phyloP scores from a whole-genome alignment of 2,797 vertebrate species.

The Fratercula arctica region DNA sequence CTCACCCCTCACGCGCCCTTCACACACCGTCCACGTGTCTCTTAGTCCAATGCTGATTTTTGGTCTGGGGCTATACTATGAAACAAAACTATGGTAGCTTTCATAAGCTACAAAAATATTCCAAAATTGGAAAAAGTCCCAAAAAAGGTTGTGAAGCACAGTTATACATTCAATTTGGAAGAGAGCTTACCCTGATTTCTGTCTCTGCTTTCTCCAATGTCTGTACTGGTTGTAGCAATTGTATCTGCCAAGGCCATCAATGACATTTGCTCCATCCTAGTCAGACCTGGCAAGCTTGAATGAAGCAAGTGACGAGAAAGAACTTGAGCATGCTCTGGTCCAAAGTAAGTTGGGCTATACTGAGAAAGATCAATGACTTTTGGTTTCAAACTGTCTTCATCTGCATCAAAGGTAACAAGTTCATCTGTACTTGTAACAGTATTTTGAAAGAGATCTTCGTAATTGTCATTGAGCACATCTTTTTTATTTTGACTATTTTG shows the following conservation, averaged over 20 bases:
- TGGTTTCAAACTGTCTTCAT: slow-evolving; percentile 81
- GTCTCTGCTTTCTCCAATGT: slow-evolving; percentile 90
- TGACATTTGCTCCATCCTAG: slow-evolving; percentile 97
- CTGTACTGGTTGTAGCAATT: slow-evolving; percentile 94
- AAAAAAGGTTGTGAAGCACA: background rate
- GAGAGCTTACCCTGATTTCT: slow-evolving; percentile 82
- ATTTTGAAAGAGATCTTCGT: slow-evolving; percentile 92
- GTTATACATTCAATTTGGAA: background rate
- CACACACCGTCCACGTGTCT: background rate
- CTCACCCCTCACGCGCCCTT: background rate
- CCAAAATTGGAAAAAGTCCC: background rate
- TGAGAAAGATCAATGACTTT: slow-evolving; percentile 94
- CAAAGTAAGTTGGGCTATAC: slow-evolving; percentile 92
- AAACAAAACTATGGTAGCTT: background rate
- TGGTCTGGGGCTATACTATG: background rate
- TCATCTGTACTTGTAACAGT: slow-evolving; percentile 73
- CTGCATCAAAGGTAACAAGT: slow-evolving; percentile 77
- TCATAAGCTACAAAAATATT: background rate
- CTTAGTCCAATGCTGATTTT: background rate
- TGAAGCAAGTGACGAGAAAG: slow-evolving; percentile 93
- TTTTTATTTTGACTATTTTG: slow-evolving; percentile 77
- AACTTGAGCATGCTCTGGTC: slow-evolving; percentile 94
- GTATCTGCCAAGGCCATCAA: slow-evolving; percentile 97
- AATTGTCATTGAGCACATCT: slow-evolving; percentile 80
- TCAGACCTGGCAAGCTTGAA: slow-evolving; percentile 95